Evolutionary conservation across 2,888 invertebrate genomes (phyloP), one percentile per base, ranked within the genome.

Genomic region (Brenthis ino): DNA sequence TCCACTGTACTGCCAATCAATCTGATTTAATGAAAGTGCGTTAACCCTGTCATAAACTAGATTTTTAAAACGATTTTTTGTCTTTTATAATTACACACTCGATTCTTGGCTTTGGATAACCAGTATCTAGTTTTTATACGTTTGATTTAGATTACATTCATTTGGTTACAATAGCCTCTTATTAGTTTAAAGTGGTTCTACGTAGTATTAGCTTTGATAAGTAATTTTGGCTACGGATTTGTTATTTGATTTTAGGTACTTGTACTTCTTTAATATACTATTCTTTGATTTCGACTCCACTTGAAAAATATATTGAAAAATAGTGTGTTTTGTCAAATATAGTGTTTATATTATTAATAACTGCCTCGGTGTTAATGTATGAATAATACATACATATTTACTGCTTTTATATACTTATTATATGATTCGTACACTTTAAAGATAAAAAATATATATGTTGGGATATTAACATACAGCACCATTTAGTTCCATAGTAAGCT

Each of bases 21-120:
- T 63, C 54, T 37, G 55, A 58, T 64, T 63, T 61, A 57, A 68
- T 58, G 65, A 48, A 60, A 55, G 71, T 64, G 48, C 71, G 60
- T 64, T 65, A 64, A 69, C 69, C 71, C 64, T 43, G 54, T 70
- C 68, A 64, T 67, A 64, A 68, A 63, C 51, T 67, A 33, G 64
- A 64, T 65, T 60, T 71, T 70, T 70, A 28, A 11, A 13, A 8
- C 37, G n/a, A 20, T 67, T 68, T 71, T 65, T 55, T 64, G 16
- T 66, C 16, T 16, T 47, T 60, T 54, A 64, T 65, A 64, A 68
- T 68, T 64, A 66, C 54, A 51, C 43, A 57, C 64, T 20, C 53
- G 12, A 51, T 20, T 48, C 53, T 43, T 43, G 71, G 6, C 37
- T 69, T 58, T 12, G 37, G 37, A 48, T 16, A 48, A 43, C 8